Evolutionary conservation across 2,888 invertebrate genomes (phyloP), one percentile per base, ranked within the genome.

Genomic region (Monoplex corrugatus): DNA sequence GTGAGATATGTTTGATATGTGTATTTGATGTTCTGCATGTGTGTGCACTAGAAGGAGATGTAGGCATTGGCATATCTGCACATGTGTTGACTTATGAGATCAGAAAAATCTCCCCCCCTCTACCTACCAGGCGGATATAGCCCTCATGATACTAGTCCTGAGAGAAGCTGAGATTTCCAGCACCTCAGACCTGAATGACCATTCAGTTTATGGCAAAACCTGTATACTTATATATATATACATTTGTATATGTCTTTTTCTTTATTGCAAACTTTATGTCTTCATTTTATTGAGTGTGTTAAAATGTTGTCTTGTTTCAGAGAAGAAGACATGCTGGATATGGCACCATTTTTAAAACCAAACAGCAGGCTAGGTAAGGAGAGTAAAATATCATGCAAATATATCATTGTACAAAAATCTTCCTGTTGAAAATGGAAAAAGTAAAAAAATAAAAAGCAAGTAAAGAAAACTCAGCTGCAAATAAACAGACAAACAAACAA

Each of bases 271-370:
- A 28, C 2, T 8, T 38, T 75, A 1, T 68, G 63, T 28, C 13
- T 75, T 38, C 35, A 10, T 35, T 35, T 72, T 19, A 0, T 72
- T 5, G 35, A 0, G 35, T 32, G 35, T 35, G 32, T 68, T 28
- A 6, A 72, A 10, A 8, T 6, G 23, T 40, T 80, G 40, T 75
- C 28, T 32, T 80, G 43, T 6, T 57, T 84, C 93, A 98, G 98
- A 94, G 99, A 99, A 96, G 99, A 99, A 94, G 99, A 99, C 96
- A 97, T 99, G 94, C 96, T 99, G 93, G 99, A 99, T 96, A 97
- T 99, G 97, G 99, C 99, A 0, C 98, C 99, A 23, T 98, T 98
- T 96, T 97, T 99, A 78, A 98, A 98, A 96, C 98, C 98, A 96
- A 99, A 99, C 95, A 99, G 99, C 88, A 97, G 99, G 96, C 97